Conservation (phyloP, 2,113 vertebrate species). For the Tragelaphus buxtoni region DNA sequence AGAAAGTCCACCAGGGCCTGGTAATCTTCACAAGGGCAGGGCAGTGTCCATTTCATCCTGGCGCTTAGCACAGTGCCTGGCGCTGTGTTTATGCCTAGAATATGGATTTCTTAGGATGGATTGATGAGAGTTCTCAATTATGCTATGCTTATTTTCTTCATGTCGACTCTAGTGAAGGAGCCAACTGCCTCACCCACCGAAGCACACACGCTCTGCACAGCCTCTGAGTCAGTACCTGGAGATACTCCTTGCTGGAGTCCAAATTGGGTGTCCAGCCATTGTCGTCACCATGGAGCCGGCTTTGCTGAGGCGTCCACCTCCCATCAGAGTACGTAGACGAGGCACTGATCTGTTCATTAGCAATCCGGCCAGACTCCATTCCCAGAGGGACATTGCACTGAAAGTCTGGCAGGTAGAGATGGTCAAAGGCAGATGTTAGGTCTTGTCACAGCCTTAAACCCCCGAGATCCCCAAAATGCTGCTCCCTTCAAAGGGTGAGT, state of each 20-base stretch:
- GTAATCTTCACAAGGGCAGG: background rate
- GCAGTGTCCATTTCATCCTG: background rate
- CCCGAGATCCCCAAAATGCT: background rate
- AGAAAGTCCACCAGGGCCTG: background rate
- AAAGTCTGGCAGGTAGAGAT: slow-evolving; percentile 81
- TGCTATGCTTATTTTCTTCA: background rate
- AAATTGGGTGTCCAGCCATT: slow-evolving; percentile 96
- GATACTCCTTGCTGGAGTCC: slow-evolving; percentile 94
- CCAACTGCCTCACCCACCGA: background rate
- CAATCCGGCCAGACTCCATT: slow-evolving; percentile 95
- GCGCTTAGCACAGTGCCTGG: background rate
- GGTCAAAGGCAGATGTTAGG: slow-evolving; percentile 23
- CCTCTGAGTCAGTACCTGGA: slow-evolving; percentile 86
- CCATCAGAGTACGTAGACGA: slow-evolving; percentile 91
- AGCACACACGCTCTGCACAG: background rate
- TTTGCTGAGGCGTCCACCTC: slow-evolving; percentile 92
- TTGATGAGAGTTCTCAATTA: background rate
- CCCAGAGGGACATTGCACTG: slow-evolving; percentile 94
- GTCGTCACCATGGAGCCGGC: slow-evolving; percentile 93
- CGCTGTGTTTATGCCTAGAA: background rate
- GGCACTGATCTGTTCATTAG: slow-evolving; percentile 94
- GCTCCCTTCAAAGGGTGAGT: slow-evolving; percentile 37
- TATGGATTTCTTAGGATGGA: background rate
- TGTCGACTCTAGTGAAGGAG: background rate
- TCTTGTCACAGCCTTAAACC: background rate